Percentiles rank a stretch among this genome's conserved stretches.
Evolutionary conservation across 1,140 invertebrate genomes (phyloP).

Genomic region (Phymorhynchus buccinoides): DNA sequence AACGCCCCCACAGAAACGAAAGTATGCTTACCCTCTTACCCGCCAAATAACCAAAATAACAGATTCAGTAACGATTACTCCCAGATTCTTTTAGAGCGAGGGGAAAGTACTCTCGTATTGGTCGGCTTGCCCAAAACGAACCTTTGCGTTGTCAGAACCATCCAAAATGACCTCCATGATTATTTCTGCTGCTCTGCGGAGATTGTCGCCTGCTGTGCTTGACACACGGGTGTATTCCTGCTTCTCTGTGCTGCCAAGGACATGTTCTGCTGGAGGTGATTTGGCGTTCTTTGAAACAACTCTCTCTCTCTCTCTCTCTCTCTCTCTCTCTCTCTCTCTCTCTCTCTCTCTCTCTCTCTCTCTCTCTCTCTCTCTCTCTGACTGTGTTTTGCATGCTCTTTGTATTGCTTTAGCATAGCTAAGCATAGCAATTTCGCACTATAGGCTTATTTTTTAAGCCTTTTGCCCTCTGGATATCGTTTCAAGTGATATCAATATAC

Average conservation of each 20-base stretch:
- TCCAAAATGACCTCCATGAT: not conserved
- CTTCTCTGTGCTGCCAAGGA: slow-evolving; percentile 37
- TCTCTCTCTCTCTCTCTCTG: slow-evolving; percentile 11
- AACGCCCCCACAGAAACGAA: too few relatives aligned
- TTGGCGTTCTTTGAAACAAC: too few relatives aligned
- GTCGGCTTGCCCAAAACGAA: not conserved
- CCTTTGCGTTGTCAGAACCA: not conserved
- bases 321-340: slow-evolving; percentile 42
- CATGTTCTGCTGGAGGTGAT: not conserved
- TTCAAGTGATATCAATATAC: too few relatives aligned
- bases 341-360: slow-evolving; percentile 41
- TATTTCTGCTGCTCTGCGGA: slow-evolving; percentile 5
- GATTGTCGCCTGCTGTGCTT: slow-evolving; percentile 31
- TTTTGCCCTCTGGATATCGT: too few relatives aligned
- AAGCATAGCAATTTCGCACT: not conserved
- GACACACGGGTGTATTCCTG: slow-evolving; percentile 39
- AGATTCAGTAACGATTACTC: not conserved
- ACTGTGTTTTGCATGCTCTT: not conserved
- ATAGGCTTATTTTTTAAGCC: too few relatives aligned
- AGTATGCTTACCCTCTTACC: not conserved
- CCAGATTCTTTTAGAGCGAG: not conserved
- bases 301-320: slow-evolving; percentile 43
- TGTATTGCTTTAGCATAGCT: not conserved
- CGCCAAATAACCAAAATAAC: not conserved
- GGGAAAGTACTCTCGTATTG: not conserved